Evolutionary conservation across 2,888 invertebrate species (phyloP).

Genomic region (Agrochola circellaris): DNA sequence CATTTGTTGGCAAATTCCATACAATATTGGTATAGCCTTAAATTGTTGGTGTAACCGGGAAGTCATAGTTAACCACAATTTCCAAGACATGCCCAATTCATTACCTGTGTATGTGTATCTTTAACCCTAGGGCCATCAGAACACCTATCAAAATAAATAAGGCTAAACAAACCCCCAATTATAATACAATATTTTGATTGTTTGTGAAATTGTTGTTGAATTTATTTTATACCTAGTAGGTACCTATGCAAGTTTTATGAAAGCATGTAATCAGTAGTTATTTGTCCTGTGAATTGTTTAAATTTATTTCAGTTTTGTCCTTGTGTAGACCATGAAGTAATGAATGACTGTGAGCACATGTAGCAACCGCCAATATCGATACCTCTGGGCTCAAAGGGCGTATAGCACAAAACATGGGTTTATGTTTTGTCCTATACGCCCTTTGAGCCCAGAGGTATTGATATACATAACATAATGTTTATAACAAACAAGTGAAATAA

Average conservation of each 20-base stretch:
- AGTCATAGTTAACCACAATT: background rate
- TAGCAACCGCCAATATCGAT: background rate
- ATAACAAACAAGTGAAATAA: background rate
- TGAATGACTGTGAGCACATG: conserved; percentile 1
- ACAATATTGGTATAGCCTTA: background rate
- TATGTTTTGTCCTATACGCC: too few species aligned
- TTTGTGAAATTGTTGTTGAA: background rate
- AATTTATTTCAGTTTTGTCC: conserved; percentile 12
- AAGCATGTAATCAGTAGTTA: background rate
- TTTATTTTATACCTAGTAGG: background rate
- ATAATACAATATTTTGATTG: background rate
- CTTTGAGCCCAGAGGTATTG: too few species aligned
- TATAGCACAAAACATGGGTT: too few species aligned
- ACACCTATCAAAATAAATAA: background rate
- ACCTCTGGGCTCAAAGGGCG: too few species aligned
- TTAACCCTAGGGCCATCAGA: background rate
- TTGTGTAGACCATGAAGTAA: background rate
- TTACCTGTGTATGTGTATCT: background rate
- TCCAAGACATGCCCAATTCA: too few species aligned
- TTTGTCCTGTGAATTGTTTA: background rate
- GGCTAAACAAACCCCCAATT: too few species aligned
- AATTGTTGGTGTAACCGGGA: background rate
- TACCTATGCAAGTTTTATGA: background rate
- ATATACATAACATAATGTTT: too few species aligned
- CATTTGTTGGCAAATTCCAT: background rate